Base-by-base conservation (phyloP, 2,888 invertebrate species). In the Campoplex nolae region DNA sequence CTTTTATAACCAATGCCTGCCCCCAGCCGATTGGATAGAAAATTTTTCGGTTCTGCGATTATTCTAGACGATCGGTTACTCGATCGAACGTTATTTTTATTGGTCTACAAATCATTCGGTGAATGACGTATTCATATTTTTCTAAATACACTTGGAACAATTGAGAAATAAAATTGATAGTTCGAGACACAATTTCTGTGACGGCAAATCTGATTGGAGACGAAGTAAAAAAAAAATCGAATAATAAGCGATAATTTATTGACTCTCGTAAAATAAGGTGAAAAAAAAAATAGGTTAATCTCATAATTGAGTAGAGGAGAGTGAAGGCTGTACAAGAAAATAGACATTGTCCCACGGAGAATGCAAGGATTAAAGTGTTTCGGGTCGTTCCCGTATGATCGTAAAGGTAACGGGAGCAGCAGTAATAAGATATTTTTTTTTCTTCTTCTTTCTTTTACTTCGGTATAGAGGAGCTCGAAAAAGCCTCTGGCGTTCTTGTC, bases 341-440 rank as follows among this genome's bases (percentile, higher is more conserved):
- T 42, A 42, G 42, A 68, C 68, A 68, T 2, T 38, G 68, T 42
- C 1, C 23, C 23, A 6, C 42, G 42, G 23, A 23, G 23, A 42
- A 68, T 68, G 7, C 42, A 23, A 68, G 68, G 68, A 42, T 38
- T 23, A n/a, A 13, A 45, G 23, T 68, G 38, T 68, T 68, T 68
- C 23, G 23, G 0, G 38, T 23, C 42, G 42, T 68, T 68, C 23
- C 23, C 68, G 23, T 23, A 45, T 42, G 68, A 68, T 45, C 42
- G 45, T 45, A 68, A 68, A 23, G 35, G 68, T 68, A 42, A 68
- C 68, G 42, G 42, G 23, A 45, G 42, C 42, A 45, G 23, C 68
- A 16, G 58, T 32, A 58, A 58, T 58, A 23, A 23, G 42, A n/a
- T 68, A 4, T 68, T 68, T 68, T 45, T 42, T 68, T n/a, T 42